phyloP scores from a whole-genome alignment of 2,888 invertebrate genomes.

The Oxyteleia sp. region DNA sequence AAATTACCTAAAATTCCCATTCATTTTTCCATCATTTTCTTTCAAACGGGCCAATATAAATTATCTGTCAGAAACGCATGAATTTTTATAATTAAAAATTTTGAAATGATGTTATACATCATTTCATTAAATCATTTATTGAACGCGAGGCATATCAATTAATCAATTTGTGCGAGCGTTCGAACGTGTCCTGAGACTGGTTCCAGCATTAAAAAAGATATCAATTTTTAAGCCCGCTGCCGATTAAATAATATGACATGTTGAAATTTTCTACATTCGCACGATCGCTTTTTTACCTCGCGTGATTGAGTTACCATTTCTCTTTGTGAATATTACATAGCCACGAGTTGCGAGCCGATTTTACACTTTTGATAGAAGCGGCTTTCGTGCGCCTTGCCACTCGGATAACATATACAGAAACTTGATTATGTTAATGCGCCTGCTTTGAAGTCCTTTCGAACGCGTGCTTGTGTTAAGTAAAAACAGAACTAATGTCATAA shows the following conservation, averaged over 20 bases:
- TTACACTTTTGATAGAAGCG: conserved; percentile 14
- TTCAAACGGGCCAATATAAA: too few relatives aligned
- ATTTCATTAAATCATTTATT: background rate
- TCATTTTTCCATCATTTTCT: too few relatives aligned
- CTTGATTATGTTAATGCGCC: conserved; percentile 16
- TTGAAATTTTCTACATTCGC: background rate
- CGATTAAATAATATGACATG: background rate
- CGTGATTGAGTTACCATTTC: conserved; percentile 14
- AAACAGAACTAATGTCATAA: too few relatives aligned
- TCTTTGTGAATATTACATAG: conserved; percentile 20
- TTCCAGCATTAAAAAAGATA: background rate
- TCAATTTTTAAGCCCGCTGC: background rate
- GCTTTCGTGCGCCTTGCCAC: conserved; percentile 11
- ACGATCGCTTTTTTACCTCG: background rate
- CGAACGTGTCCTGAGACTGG: background rate
- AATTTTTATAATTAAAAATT: too few relatives aligned
- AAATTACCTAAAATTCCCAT: too few relatives aligned
- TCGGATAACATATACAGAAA: conserved; percentile 15
- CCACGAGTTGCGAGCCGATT: background rate
- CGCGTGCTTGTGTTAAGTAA: background rate
- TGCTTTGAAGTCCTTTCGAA: background rate
- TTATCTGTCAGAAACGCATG: too few relatives aligned
- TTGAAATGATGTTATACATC: background rate
- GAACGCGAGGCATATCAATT: background rate
- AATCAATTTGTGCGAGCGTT: background rate